Evolutionary conservation across 2,888 invertebrate species (phyloP).

Genomic region (Brachyptera risi): DNA sequence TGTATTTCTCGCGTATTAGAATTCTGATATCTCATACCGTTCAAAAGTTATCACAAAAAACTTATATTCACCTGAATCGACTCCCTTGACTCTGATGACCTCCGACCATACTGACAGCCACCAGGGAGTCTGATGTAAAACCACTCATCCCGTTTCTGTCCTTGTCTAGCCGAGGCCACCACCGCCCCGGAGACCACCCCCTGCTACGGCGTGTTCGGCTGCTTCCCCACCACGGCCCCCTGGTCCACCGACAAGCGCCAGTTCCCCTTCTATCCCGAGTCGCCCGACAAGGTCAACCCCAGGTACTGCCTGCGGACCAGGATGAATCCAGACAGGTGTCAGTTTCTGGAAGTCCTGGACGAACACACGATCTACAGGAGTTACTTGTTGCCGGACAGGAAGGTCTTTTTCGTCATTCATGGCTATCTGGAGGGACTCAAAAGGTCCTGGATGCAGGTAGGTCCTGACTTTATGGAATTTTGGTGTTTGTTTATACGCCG

Average conservation of each 20-base stretch:
- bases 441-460: slow-evolving; percentile 68
- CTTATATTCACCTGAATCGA: too few species aligned
- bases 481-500: too few species aligned
- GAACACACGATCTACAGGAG: slow-evolving; percentile 58
- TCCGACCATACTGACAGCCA: too few species aligned
- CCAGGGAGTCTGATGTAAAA: too few species aligned
- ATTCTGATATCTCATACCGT: too few species aligned
- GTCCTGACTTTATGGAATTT: too few species aligned
- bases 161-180: too few species aligned
- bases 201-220: slow-evolving; percentile 76
- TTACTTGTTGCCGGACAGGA: slow-evolving; percentile 59
- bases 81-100: too few species aligned
- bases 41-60: too few species aligned
- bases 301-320: slow-evolving; percentile 9
- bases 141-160: too few species aligned
- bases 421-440: slow-evolving; percentile 83
- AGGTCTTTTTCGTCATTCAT: slow-evolving; percentile 74
- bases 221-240: slow-evolving; percentile 71
- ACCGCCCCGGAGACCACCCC: too few species aligned
- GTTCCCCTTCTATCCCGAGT: slow-evolving; percentile 72
- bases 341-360: slow-evolving; percentile 62
- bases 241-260: slow-evolving; percentile 74
- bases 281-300: slow-evolving; percentile 57
- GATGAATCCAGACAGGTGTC: slow-evolving; percentile 33
- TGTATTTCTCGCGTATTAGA: too few species aligned